A percentile compares a stretch with the other conserved stretches of the same genome.
These are phyloP conservation scores for Ephydatia muelleri DNA, from an alignment of 37 sponge, comb jelly and placozoan species.

Conservation along the genomic window DNA sequence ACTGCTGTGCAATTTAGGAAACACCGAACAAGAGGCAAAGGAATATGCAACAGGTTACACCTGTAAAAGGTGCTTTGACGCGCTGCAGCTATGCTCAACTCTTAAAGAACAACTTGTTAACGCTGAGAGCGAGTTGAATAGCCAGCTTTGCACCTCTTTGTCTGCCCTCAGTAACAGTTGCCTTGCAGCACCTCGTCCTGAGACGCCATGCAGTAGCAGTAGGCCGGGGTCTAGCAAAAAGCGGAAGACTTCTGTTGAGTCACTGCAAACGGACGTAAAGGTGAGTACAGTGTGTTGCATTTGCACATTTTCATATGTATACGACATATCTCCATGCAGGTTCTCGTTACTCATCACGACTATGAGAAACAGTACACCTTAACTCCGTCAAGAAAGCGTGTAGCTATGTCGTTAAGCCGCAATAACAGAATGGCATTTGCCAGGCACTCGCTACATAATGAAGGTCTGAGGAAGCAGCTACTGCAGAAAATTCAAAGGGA, in stretches of 20 bases:
- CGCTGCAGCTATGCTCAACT: background rate
- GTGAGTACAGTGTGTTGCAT: background rate
- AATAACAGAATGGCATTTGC: background rate
- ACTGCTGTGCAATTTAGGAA: background rate
- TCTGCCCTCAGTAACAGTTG: background rate
- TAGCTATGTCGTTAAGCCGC: background rate
- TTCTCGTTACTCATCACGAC: background rate
- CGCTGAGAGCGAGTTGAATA: background rate
- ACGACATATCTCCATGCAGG: background rate
- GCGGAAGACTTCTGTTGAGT: background rate
- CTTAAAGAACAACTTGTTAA: background rate
- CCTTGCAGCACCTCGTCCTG: conserved; percentile 1
- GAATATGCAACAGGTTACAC: background rate
- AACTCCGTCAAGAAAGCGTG: background rate
- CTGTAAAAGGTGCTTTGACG: background rate
- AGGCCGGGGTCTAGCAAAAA: background rate
- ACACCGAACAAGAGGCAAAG: background rate
- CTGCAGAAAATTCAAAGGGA: background rate
- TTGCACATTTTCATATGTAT: conserved; percentile 1
- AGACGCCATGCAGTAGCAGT: conserved; percentile 1
- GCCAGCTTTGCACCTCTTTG: background rate
- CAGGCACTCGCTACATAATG: conserved; percentile 1
- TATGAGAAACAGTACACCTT: background rate
- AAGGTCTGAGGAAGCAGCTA: background rate
- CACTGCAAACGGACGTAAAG: conserved; percentile 1